These are phyloP conservation scores for Prostheceraeus crozeri DNA, from an alignment of 2,888 invertebrate genomes.

Conservation along the genomic window DNA sequence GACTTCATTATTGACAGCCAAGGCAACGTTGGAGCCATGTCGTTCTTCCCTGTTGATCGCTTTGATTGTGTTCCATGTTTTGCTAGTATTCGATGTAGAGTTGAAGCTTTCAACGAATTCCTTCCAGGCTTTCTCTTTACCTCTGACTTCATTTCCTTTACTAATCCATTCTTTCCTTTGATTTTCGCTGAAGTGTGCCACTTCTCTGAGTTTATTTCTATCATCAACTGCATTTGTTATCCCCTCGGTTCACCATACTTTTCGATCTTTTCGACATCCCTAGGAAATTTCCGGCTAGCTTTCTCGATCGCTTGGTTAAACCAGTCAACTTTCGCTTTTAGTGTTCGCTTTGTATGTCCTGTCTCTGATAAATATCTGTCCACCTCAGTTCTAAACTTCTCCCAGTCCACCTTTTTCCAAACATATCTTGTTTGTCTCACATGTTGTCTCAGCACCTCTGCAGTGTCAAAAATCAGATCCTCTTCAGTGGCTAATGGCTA, in stretches of 20 bases:
- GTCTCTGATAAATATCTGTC: too few species aligned
- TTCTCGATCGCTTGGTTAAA: background rate
- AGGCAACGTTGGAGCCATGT: too few species aligned
- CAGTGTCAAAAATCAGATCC: too few species aligned
- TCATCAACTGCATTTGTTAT: background rate
- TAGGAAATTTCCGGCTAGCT: background rate
- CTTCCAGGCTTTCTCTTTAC: constrained; percentile 22
- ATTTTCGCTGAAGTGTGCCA: background rate
- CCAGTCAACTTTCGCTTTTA: background rate
- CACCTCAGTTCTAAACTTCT: too few species aligned
- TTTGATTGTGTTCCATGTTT: too few species aligned
- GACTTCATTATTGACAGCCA: too few species aligned
- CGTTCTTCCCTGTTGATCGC: too few species aligned
- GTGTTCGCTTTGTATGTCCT: background rate
- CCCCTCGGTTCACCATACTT: background rate
- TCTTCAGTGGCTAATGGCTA: too few species aligned
- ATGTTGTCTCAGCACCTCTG: background rate
- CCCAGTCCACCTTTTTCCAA: background rate
- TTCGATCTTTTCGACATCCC: background rate
- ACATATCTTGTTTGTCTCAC: background rate
- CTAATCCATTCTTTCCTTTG: background rate
- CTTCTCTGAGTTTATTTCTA: background rate
- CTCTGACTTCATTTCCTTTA: background rate
- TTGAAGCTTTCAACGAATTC: constrained; percentile 18
- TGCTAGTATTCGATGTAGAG: background rate